Percentiles rank a stretch among this genome's conserved stretches.
These are phyloP conservation scores for Mesodorylaimus sp. DNA, from an alignment of 2,888 invertebrate genomes.

Conservation along the genomic window DNA sequence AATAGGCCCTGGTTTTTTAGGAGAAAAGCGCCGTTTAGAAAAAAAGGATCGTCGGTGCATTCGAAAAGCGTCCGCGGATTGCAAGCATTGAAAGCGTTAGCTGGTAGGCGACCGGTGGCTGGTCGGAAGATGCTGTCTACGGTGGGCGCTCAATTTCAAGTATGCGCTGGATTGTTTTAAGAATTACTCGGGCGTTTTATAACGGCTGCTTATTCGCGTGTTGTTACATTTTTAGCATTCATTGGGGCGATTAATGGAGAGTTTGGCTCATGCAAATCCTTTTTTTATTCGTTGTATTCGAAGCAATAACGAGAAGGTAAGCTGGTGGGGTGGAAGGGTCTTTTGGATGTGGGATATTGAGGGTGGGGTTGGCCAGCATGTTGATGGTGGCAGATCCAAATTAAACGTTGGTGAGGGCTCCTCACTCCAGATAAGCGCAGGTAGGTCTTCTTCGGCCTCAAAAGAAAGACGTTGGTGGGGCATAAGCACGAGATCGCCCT, in stretches of 20 bases:
- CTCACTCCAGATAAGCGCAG: not conserved
- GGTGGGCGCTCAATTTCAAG: slow-evolving; percentile 71
- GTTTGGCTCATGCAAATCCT: slow-evolving; percentile 67
- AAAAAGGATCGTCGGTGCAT: not conserved
- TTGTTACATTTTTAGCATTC: slow-evolving; percentile 47
- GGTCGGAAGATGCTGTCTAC: slow-evolving; percentile 52
- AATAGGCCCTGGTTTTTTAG: too few relatives aligned
- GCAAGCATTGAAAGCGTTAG: slow-evolving; percentile 72
- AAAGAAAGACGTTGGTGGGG: too few relatives aligned
- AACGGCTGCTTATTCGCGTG: not conserved
- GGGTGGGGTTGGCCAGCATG: too few relatives aligned
- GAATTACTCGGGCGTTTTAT: not conserved
- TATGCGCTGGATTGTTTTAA: slow-evolving; percentile 13
- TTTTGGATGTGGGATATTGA: too few relatives aligned
- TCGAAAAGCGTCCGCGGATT: slow-evolving; percentile 56
- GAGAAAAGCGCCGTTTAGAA: too few relatives aligned
- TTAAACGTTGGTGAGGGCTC: too few relatives aligned
- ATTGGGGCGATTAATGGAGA: slow-evolving; percentile 73
- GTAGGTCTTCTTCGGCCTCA: slow-evolving; percentile 4
- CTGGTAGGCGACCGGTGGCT: slow-evolving; percentile 37
- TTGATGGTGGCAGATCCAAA: too few relatives aligned
- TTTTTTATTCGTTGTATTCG: slow-evolving; percentile 81
- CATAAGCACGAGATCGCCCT: too few relatives aligned
- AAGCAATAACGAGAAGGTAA: slow-evolving; percentile 69
- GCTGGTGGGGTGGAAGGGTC: slow-evolving; percentile 7